Percentiles rank a stretch among this genome's conserved stretches.
Conservation (phyloP, 2,888 invertebrate species). For the Trissoscelio sp. region DNA sequence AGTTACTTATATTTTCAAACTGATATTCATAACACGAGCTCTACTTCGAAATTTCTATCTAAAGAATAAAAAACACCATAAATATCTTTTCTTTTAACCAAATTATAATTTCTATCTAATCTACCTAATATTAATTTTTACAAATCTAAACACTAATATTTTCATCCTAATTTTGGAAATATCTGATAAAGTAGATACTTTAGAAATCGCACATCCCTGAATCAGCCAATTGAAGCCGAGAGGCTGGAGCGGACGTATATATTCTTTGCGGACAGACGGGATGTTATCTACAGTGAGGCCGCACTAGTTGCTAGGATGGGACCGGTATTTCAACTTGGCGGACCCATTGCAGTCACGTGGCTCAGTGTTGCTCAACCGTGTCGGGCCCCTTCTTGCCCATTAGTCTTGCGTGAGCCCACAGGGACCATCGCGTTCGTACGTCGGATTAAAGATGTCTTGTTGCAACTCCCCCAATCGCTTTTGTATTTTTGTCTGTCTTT, state of each 20-base stretch:
- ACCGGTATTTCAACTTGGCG: constrained; percentile 79
- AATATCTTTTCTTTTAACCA: too few species aligned
- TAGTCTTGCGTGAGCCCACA: constrained; percentile 59
- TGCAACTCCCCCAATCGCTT: constrained; percentile 35
- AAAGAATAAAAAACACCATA: too few species aligned
- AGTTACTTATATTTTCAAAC: too few species aligned
- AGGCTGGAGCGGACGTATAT: constrained; percentile 61
- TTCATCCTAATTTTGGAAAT: too few species aligned
- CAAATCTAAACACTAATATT: too few species aligned
- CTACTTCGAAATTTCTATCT: too few species aligned
- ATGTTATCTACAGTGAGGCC: constrained; percentile 66
- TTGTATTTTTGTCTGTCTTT: constrained; percentile 48
- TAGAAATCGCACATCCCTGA: constrained; percentile 36
- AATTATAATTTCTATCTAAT: too few species aligned
- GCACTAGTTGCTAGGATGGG: constrained; percentile 74
- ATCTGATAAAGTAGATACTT: too few species aligned
- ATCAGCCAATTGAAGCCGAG: constrained; percentile 50
- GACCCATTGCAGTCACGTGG: constrained; percentile 72
- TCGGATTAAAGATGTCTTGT: constrained; percentile 50
- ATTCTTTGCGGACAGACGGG: constrained; percentile 62
- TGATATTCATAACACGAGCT: too few species aligned
- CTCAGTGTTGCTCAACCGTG: constrained; percentile 76
- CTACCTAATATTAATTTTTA: too few species aligned
- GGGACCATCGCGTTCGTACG: constrained; percentile 31
- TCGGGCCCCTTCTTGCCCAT: constrained; percentile 59